Base-by-base conservation (phyloP, 2,888 invertebrate species). In the Hyalella azteca region DNA sequence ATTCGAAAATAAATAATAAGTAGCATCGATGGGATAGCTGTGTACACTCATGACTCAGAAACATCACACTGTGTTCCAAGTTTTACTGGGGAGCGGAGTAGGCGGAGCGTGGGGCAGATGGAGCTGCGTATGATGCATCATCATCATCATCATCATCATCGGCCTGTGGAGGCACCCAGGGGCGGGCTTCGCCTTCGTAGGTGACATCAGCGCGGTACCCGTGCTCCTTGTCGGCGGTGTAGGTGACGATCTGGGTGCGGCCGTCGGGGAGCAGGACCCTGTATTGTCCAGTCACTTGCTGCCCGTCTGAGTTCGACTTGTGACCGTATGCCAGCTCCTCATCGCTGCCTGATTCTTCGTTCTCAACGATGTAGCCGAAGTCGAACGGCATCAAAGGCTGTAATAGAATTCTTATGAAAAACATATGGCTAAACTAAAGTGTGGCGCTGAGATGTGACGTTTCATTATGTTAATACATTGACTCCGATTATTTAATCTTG, bases 311-410 rank as follows among this genome's bases (percentile, higher is more conserved):
- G 50, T 76, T 76, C 36, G 76, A 78, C 26, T 49, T 78, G 78
- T 78, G 78, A n/a, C 78, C 54, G 54, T 29, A 78, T 13, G 66
- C 66, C 15, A 66, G 19, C 7, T 66, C 66, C 36, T 66, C 66
- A 5, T 78, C 78, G 54, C 54, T 78, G 78, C 36, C 78, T 0
- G 29, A 54, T 39, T 78, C 49, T 22, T 49, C 78, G 59, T 78
- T 54, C 54, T 78, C 54, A 2, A 78, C 78, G 26, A 54, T 40
- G 78, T 50, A 78, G 78, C 50, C 78, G 54, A 78, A 78, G 40
- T 78, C 54, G 78, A 78, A 78, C 9, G 78, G 78, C 78, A 78
- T 78, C 66, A 66, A 36, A 19, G 66, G 66, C 66, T 66, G 66
- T n/a, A 36, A 66, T 9, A 9, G 15, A 45, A n/a, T n/a, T n/a